Evolutionary conservation across 2,888 invertebrate genomes (phyloP).

Genomic region (Oscheius myriophilus): DNA sequence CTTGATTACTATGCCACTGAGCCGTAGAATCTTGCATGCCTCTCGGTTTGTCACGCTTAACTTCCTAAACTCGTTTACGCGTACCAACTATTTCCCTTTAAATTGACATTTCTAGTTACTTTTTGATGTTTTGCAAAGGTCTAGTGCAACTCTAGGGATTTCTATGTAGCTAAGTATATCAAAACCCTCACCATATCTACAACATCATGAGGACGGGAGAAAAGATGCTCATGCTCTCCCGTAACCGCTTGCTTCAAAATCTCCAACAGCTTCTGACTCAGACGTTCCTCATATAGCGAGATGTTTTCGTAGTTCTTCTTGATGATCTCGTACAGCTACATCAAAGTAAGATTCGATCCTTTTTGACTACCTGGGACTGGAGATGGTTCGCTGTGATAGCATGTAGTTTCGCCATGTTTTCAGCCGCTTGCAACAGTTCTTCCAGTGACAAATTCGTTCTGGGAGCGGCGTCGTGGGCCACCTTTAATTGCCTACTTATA

Average conservation of each 20-base stretch:
- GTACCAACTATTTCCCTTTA: too few relatives aligned
- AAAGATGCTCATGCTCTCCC: constrained; percentile 8
- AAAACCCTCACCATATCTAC: constrained; percentile 32
- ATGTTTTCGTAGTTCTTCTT: constrained; percentile 39
- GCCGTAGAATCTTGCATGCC: too few relatives aligned
- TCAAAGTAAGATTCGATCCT: neutral
- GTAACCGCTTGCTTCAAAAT: constrained; percentile 18
- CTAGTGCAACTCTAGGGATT: neutral
- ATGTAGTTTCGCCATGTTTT: constrained; percentile 42
- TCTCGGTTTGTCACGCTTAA: too few relatives aligned
- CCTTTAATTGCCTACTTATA: neutral
- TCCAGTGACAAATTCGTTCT: constrained; percentile 22
- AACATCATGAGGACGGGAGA: constrained; percentile 18
- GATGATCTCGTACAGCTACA: constrained; percentile 32
- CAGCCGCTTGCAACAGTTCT: constrained; percentile 38
- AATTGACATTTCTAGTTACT: neutral
- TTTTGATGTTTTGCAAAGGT: constrained; percentile 6
- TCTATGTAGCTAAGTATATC: neutral
- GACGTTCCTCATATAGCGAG: constrained; percentile 20
- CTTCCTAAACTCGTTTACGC: too few relatives aligned
- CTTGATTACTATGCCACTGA: too few relatives aligned
- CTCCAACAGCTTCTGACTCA: constrained; percentile 26
- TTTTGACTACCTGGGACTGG: constrained; percentile 2
- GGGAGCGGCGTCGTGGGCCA: neutral
- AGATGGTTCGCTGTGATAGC: constrained; percentile 28